Evolutionary conservation across 2,888 invertebrate genomes (phyloP).

Genomic region (Leucozona laternaria): DNA sequence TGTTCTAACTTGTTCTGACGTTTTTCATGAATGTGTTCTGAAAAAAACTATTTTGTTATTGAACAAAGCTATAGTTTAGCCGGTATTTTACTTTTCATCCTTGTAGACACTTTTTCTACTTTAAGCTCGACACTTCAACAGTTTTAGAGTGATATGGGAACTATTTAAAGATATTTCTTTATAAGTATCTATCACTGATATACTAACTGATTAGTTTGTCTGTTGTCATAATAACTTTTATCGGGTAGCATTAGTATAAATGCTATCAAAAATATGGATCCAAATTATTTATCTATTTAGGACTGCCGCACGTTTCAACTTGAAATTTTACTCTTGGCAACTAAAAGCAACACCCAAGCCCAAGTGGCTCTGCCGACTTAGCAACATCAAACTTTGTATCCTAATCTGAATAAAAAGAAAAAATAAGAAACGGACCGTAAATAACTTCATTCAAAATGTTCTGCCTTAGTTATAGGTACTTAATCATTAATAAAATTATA

Average conservation of each 20-base stretch:
- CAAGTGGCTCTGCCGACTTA: neutral
- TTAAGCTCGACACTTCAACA: too few species aligned
- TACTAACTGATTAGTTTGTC: neutral
- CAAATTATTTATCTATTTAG: neutral
- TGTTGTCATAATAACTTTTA: neutral
- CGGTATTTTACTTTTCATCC: too few species aligned
- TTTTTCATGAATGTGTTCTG: too few species aligned
- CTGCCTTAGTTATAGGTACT: neutral
- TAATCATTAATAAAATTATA: too few species aligned
- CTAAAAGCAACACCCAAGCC: neutral
- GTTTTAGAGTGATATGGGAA: too few species aligned
- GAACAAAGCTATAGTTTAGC: too few species aligned
- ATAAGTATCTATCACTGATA: neutral
- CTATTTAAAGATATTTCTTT: too few species aligned
- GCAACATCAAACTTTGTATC: neutral
- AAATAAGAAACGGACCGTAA: neutral
- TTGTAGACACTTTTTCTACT: too few species aligned
- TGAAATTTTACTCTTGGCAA: neutral
- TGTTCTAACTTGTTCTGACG: too few species aligned
- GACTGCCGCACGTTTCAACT: neutral
- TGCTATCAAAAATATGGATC: neutral
- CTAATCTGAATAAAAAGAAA: neutral
- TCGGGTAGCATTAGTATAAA: neutral
- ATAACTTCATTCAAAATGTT: neutral
- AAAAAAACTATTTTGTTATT: too few species aligned